Evolutionary conservation across 2,888 invertebrate species (phyloP).

Genomic region (Diadromus collaris): DNA sequence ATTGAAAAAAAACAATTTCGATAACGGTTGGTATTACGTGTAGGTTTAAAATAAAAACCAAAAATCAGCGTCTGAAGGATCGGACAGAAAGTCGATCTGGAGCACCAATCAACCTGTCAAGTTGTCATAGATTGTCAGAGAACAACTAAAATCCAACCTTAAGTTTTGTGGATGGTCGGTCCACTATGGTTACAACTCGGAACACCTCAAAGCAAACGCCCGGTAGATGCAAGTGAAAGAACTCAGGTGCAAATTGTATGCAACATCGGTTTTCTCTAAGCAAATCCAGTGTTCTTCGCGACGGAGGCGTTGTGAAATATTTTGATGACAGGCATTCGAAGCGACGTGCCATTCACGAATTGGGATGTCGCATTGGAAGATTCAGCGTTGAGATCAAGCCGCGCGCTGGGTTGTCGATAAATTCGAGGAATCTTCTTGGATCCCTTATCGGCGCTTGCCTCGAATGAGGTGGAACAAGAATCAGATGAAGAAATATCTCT

Average conservation of each 20-base stretch:
- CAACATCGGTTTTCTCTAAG: background rate
- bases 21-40: too few relatives aligned
- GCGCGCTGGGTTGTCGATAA: slow-evolving; percentile 51
- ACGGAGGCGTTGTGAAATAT: slow-evolving; percentile 14
- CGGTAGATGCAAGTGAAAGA: background rate
- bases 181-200: background rate
- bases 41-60: too few relatives aligned
- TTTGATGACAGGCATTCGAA: slow-evolving; percentile 37
- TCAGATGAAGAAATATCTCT: slow-evolving; percentile 30
- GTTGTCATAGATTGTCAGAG: too few relatives aligned
- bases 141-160: too few relatives aligned
- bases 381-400: slow-evolving; percentile 31
- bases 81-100: too few relatives aligned
- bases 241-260: background rate
- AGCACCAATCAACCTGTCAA: too few relatives aligned
- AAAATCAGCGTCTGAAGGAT: too few relatives aligned
- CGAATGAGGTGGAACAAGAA: slow-evolving; percentile 9
- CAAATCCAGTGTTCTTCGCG: background rate
- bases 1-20: too few relatives aligned
- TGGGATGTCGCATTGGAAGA: slow-evolving; percentile 19
- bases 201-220: background rate
- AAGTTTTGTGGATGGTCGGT: background rate
- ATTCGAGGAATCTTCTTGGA: slow-evolving; percentile 60
- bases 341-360: slow-evolving; percentile 33
- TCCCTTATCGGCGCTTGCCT: slow-evolving; percentile 18